Percentiles rank a stretch among this genome's conserved stretches.
These are phyloP conservation scores for Lipotes vexillifer DNA, from an alignment of 2,113 vertebrate species.

Conservation along the genomic window DNA sequence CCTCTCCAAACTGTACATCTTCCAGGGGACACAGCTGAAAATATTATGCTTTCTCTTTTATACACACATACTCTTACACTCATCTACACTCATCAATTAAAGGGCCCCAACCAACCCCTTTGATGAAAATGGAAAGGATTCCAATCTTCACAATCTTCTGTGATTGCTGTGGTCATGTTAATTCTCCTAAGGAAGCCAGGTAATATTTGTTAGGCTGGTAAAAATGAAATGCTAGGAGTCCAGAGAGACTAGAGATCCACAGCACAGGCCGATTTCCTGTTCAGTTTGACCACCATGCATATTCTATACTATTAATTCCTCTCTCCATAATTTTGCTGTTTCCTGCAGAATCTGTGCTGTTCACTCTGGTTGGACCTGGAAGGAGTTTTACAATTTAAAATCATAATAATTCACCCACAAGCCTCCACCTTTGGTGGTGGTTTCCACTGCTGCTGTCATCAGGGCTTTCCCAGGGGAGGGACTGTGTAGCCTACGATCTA, in stretches of 20 bases:
- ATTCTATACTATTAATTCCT: neutral
- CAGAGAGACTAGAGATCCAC: neutral
- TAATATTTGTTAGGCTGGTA: neutral
- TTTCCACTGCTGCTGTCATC: constrained; percentile 27
- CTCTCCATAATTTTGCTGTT: neutral
- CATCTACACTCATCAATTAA: neutral
- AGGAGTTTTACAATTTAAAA: neutral
- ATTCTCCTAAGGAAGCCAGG: neutral
- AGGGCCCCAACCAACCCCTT: neutral
- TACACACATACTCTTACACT: neutral
- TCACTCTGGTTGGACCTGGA: neutral
- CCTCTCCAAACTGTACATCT: neutral
- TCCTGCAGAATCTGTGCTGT: neutral
- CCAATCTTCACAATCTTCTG: neutral
- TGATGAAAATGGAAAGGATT: neutral
- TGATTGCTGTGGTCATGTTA: neutral
- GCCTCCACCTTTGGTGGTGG: neutral
- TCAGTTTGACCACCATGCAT: neutral
- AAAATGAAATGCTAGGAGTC: neutral
- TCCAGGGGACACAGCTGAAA: neutral
- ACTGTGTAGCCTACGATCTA: neutral
- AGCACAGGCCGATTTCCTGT: neutral
- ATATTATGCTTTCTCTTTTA: neutral
- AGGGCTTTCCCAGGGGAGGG: constrained; percentile 30
- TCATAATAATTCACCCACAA: neutral